Base-by-base conservation (phyloP, 2,888 invertebrate genomes). In the Clanis bilineata region DNA sequence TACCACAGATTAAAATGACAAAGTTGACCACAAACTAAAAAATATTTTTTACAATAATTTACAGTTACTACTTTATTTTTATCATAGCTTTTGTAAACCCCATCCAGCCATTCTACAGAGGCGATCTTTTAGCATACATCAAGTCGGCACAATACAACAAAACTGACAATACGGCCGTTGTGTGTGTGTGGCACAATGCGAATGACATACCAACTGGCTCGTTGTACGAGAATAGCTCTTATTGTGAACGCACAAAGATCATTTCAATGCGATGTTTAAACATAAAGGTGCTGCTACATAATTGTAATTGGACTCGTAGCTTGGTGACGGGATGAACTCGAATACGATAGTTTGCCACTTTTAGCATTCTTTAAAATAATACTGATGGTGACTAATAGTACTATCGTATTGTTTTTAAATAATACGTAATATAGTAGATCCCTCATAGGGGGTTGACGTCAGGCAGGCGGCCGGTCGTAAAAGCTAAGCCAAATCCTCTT, bases 101-200 rank as follows among this genome's bases (percentile, higher is more conserved):
- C 18, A 51, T 51, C 51, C 51, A 51, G 51, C 5, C 9, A 51
- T 32, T 15, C 23, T 59, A 56, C 44, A 3, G 18, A 51, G 39
- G 64, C 57, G 61, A 69, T 69, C 65, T 70, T 67, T 69, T 76
- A 74, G 73, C 79, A 73, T 80, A 78, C 77, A 41, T 41, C 41
- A 77, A 28, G 38, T 75, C 76, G 73, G 74, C 80, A 79, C 80
- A 81, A 80, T 81, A 80, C 80, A 76, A 77, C 80, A 74, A 79
- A 79, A 75, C 76, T 77, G 77, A 80, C 81, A 81, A 82, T 79
- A 66, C 72, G 64, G 28, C 64, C 69, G 67, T 71, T 75, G 74
- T 68, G 69, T 76, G 73, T 77, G 70, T 70, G 64, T 61, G 54
- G 54, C 62, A 76, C 73, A 79, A 75, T 74, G 65, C 67, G 56